Evolutionary conservation across 64 coral and sea anemone species (phyloP), one percentile per base, ranked within the genome.

Genomic region (Stichodactyla helianthus): DNA sequence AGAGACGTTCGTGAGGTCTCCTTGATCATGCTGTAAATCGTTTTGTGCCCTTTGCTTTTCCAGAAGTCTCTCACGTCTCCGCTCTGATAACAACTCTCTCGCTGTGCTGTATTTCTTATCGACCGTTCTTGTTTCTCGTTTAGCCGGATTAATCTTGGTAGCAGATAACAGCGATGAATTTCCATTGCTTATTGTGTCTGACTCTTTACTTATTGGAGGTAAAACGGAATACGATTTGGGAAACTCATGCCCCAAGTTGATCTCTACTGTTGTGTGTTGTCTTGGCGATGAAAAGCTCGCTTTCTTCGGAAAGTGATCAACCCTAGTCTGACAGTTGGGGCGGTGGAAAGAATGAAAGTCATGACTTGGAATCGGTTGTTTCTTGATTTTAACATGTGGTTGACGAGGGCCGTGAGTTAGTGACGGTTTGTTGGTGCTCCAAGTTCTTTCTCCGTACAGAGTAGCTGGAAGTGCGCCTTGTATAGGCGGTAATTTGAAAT

Each of bases 401-500:
- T 50, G 84, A 23, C 65, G 35, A 31, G 70, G 55, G 55, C 19
- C 62, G 9, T 15, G 51, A 19, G 44, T 82, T 55, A 61, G 59
- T 62, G 22, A 79, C 52, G 15, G 80, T 63, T 87, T 85, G 84
- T 28, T 26, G 23, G 23, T 71, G 82, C 18, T 86, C 89, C 89
- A 91, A 4, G 83, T 50, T 14, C 53, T 51, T 13, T 91, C 83
- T 79, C 53, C 85, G 27, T 83, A 91, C 7, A 52, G 77, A 12
- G 86, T 56, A 6, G 86, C 79, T 23, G 93, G 82, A 10, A 86
- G 55, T 44, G 93, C 93, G n/a, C 89, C 82, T 63, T 95, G 93
- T 54, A 95, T 95, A 50, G 93, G 93, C 52, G 93, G 93, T 10
- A 95, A 89, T 85, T 95, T 95, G 76, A 95, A 89, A 68, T 95